Conservation (phyloP, 2,113 vertebrate species). For the Trochalopteron elliotii region DNA sequence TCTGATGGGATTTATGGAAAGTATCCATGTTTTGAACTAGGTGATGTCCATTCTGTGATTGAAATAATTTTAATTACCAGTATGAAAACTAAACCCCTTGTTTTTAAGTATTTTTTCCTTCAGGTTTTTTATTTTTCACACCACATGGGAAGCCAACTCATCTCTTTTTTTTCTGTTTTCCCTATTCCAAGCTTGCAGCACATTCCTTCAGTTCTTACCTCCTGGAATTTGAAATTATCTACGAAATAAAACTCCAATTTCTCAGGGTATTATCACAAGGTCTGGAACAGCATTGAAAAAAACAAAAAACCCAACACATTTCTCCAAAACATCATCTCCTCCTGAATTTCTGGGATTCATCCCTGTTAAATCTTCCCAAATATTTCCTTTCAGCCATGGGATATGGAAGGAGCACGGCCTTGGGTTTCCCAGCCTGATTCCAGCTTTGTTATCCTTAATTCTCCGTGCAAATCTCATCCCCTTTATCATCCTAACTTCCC, state of each 20-base stretch:
- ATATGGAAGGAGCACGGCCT: background rate
- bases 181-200: background rate
- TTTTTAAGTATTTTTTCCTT: background rate
- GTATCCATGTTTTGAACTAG: background rate
- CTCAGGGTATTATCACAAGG: background rate
- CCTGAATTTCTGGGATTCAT: background rate
- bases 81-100: rapidly evolving
- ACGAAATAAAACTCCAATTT: background rate
- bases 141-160: background rate
- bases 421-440: background rate
- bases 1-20: background rate
- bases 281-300: background rate
- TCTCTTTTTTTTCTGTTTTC: background rate
- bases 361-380: background rate
- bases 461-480: background rate
- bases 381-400: background rate
- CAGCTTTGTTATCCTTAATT: background rate
- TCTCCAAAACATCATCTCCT: background rate
- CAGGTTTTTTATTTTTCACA: background rate
- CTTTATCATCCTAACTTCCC: background rate
- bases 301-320: background rate
- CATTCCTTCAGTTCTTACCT: background rate
- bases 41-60: background rate
- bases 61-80: background rate
- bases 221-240: background rate